Evolutionary conservation across 1,140 invertebrate species (phyloP).

Genomic region (Plutomurus gul): DNA sequence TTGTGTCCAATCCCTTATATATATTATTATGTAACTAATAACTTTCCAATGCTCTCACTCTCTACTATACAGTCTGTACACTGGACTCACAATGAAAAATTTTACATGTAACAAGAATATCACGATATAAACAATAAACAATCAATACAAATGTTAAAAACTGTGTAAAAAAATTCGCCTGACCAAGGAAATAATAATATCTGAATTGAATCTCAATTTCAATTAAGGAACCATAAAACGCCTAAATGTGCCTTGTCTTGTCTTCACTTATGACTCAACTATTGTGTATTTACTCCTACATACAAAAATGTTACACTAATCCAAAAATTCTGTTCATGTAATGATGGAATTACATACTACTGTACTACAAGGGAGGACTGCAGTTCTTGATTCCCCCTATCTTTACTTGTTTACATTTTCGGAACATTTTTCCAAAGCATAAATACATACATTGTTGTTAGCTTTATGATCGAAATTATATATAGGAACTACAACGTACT

Average conservation of each 20-base stretch:
- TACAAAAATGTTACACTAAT: too few species aligned
- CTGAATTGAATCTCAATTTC: background rate
- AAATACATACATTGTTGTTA: background rate
- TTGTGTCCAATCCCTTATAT: background rate
- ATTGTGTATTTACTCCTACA: too few species aligned
- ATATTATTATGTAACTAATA: too few species aligned
- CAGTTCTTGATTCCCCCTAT: background rate
- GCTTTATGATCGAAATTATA: background rate
- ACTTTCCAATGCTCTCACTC: background rate
- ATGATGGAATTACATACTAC: background rate
- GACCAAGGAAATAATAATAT: background rate
- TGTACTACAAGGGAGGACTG: background rate
- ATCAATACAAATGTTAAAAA: too few species aligned
- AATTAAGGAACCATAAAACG: background rate
- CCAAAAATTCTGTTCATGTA: background rate
- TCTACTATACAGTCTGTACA: background rate
- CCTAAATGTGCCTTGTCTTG: slow-evolving; percentile 8
- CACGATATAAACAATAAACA: too few species aligned
- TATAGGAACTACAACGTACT: background rate
- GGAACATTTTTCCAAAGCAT: slow-evolving; percentile 10
- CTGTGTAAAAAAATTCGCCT: too few species aligned
- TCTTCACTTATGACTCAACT: too few species aligned
- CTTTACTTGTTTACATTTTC: slow-evolving; percentile 1
- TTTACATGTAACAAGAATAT: background rate
- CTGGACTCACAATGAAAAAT: background rate